phyloP scores from a whole-genome alignment of 1,140 invertebrate species.

The Musca domestica region DNA sequence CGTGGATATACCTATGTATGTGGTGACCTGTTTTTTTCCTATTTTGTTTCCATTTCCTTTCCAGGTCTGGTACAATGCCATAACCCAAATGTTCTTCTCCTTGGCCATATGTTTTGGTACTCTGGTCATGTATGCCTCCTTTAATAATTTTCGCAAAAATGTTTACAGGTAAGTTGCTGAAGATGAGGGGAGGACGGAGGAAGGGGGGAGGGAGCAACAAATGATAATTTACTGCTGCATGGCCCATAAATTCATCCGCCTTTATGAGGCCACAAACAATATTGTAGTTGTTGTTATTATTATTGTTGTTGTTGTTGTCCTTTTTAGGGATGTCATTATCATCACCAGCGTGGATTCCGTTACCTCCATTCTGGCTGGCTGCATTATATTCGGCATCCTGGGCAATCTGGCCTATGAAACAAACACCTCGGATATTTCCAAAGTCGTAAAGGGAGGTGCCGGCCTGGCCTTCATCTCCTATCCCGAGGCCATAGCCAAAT shows the following conservation, averaged over 20 bases:
- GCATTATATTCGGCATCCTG: constrained; percentile 84
- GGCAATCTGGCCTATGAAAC: constrained; percentile 71
- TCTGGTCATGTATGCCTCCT: constrained; percentile 79
- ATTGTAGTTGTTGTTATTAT: constrained; percentile 16
- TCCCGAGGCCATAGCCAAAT: constrained; percentile 84
- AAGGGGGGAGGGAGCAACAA: background rate
- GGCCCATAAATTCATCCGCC: background rate
- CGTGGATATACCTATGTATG: background rate
- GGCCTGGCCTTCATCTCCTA: constrained; percentile 79
- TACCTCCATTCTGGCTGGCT: constrained; percentile 82
- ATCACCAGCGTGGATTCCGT: constrained; percentile 74
- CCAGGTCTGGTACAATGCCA: constrained; percentile 79
- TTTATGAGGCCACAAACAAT: background rate
- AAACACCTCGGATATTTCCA: constrained; percentile 53
- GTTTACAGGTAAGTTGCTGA: constrained; percentile 68
- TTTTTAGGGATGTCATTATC: constrained; percentile 68
- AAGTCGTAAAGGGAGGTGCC: constrained; percentile 62
- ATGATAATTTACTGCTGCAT: background rate
- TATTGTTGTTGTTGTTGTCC: constrained; percentile 47
- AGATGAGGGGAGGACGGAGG: no score
- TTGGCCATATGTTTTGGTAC: constrained; percentile 78
- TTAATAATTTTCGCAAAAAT: constrained; percentile 77
- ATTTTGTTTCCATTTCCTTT: constrained; percentile 21
- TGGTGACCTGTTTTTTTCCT: constrained; percentile 62
- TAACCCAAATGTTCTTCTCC: constrained; percentile 84